Evolutionary conservation across 2,888 invertebrate genomes (phyloP), one percentile per base, ranked within the genome.

Genomic region (Pelosia muscerda): DNA sequence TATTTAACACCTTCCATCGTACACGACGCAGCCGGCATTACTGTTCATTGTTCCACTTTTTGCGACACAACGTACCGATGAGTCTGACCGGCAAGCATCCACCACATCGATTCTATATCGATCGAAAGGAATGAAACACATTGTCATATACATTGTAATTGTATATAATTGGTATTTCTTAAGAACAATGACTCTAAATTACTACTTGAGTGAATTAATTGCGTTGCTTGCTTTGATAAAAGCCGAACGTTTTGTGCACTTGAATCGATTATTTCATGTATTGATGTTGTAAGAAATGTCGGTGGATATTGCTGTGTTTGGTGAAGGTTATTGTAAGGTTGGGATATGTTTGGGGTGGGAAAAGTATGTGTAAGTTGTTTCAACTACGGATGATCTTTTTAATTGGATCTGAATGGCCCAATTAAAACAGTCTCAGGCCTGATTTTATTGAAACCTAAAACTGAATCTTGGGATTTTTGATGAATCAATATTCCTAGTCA

Each of bases 101-200:
- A 87, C 87, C 77, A 82, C 86, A 89, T 91, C 92, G 92, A 93
- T 89, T 86, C 90, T 85, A 86, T 88, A 92, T 93, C 93, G 93
- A 93, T 91, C 88, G 84, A 77, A 76, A 75, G 90, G 92, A 88
- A 93, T 91, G 91, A 78, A 86, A 88, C 88, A 92, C 92, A 92
- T 88, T 93, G 94, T 93, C 92, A 92, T 93, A 94, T 93, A 92
- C 91, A 84, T 85, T 87, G 93, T 94, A 95, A 94, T 95, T 94
- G 93, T 94, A 94, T 92, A 93, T 95, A 95, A 95, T 95, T 94
- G 94, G 92, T 89, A 90, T 92, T 94, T 94, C 94, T 92, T 85
- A 88, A 92, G 94, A 94, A 95, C 94, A 94, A 94, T 94, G 94
- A 93, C 88, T 85, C 87, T 81, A 93, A 93, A 94, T 94, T 94